phyloP scores from a whole-genome alignment of 1,140 invertebrate genomes.

The Danaus plexippus region DNA sequence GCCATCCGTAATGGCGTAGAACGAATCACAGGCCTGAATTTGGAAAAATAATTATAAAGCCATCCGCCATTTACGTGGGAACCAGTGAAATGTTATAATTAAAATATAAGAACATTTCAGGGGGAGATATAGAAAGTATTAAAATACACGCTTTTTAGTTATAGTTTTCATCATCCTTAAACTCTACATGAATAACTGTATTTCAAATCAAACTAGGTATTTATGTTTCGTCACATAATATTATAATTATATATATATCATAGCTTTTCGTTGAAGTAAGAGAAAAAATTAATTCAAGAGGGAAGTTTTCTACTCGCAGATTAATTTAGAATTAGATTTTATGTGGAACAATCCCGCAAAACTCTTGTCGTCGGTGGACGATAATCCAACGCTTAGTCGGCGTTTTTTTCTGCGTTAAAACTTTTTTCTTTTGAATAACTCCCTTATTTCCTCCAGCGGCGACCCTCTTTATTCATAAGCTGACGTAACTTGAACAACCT shows the following conservation, averaged over 20 bases:
- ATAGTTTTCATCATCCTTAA: no score
- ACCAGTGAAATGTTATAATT: constrained; percentile 11
- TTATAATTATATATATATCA: no score
- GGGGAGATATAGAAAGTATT: no score
- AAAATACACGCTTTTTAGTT: no score
- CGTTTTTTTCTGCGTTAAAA: constrained; percentile 53
- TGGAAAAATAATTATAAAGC: constrained; percentile 60
- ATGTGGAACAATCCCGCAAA: constrained; percentile 38
- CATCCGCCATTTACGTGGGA: constrained; percentile 56
- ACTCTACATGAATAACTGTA: no score
- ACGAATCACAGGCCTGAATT: constrained; percentile 52
- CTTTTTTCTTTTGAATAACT: constrained; percentile 57
- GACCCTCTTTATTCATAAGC: constrained; percentile 66
- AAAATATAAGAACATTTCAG: no score
- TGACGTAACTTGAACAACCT: constrained; percentile 61
- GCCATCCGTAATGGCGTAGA: constrained; percentile 57
- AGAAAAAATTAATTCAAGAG: constrained; percentile 10
- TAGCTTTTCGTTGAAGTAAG: constrained; percentile 1
- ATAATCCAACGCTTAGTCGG: constrained; percentile 54
- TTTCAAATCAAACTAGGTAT: no score
- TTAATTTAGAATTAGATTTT: constrained; percentile 34
- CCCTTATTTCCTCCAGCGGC: constrained; percentile 51
- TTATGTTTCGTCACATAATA: no score
- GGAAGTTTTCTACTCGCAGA: constrained; percentile 22
- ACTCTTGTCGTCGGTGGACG: constrained; percentile 51